phyloP scores from a whole-genome alignment of 2,113 vertebrate genomes.

The Bolborhynchus lineola region DNA sequence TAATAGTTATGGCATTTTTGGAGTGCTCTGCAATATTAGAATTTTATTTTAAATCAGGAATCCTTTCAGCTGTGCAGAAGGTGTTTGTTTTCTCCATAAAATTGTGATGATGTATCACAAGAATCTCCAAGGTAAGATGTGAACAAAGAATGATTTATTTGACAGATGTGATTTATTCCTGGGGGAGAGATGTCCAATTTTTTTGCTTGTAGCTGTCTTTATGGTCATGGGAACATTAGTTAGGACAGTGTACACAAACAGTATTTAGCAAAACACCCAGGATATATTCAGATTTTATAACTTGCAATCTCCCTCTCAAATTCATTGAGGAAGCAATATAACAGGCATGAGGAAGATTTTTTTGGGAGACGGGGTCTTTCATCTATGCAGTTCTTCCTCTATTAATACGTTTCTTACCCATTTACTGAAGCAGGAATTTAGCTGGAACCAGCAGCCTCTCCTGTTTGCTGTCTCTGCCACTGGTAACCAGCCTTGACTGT shows the following conservation, averaged over 20 bases:
- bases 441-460: background rate
- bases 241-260: background rate
- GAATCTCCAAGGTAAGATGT: background rate
- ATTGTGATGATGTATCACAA: background rate
- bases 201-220: background rate
- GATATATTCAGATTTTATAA: background rate
- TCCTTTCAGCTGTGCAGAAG: background rate
- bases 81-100: background rate
- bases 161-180: background rate
- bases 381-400: background rate
- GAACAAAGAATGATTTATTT: background rate
- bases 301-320: background rate
- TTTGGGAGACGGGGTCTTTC: rapidly evolving
- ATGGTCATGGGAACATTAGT: background rate
- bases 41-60: background rate
- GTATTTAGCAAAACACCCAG: background rate
- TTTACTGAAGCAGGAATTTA: background rate
- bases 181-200: background rate
- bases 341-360: background rate
- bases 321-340: background rate
- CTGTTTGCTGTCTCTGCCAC: background rate
- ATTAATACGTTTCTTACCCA: background rate
- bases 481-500: background rate
- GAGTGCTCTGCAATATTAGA: background rate
- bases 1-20: background rate